These are phyloP conservation scores for Upupa epops DNA, from an alignment of 2,113 vertebrate species.

Conservation along the genomic window DNA sequence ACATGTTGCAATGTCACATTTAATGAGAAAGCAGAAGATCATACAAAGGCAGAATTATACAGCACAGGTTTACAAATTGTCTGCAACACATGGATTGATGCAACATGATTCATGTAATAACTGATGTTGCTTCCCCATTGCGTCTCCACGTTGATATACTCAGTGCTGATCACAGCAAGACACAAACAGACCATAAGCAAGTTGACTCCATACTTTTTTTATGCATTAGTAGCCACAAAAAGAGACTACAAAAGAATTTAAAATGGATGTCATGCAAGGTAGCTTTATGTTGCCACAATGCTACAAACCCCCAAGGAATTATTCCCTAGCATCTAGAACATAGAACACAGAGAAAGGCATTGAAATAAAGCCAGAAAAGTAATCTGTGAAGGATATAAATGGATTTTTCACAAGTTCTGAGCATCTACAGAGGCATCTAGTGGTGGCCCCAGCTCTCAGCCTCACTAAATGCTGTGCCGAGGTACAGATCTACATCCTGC, in stretches of 20 bases:
- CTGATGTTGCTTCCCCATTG: neutral
- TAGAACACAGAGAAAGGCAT: neutral
- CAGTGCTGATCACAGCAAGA: neutral
- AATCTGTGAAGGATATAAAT: neutral
- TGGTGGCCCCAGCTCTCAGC: fast-evolving
- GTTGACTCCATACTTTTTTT: neutral
- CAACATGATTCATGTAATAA: neutral
- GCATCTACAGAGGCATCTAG: neutral
- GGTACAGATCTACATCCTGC: no score
- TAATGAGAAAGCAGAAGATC: conserved; percentile 29
- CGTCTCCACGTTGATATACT: neutral
- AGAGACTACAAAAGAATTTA: neutral
- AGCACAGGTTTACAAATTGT: neutral
- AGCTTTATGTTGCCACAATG: neutral
- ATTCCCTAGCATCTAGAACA: neutral
- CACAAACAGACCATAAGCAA: neutral
- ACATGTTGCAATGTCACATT: neutral
- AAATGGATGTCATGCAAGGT: fast-evolving
- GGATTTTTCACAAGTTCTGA: neutral
- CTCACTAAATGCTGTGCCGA: neutral
- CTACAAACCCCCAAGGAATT: neutral
- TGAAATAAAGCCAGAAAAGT: neutral
- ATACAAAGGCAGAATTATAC: neutral
- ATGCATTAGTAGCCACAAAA: neutral
- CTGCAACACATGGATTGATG: neutral